A percentile compares a stretch with the other conserved stretches of the same genome.
Conservation (phyloP, 2,797 vertebrate species). For the Coendou prehensilis region DNA sequence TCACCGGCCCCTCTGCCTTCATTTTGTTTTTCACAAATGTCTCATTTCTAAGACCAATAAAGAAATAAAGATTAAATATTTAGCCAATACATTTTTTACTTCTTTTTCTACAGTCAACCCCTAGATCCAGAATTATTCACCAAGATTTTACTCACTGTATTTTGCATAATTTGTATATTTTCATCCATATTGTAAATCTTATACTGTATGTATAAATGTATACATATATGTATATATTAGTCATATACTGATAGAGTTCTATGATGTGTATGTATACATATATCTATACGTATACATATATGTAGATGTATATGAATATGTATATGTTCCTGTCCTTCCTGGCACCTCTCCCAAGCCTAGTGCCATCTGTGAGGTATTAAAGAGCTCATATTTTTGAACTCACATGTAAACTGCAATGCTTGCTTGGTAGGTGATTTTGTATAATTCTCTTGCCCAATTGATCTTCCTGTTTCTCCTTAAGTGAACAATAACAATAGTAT, state of each 20-base stretch:
- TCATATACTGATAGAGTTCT: not conserved
- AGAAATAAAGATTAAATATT: conserved; percentile 22
- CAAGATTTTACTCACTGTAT: not conserved
- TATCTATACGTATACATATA: not conserved
- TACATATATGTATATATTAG: not conserved
- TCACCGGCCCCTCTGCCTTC: not conserved
- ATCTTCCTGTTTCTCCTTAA: not conserved
- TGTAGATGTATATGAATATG: not conserved
- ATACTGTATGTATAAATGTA: not conserved
- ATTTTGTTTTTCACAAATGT: not conserved
- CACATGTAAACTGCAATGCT: not conserved
- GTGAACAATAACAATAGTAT: not conserved
- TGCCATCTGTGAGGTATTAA: not conserved
- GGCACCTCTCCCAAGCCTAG: not conserved
- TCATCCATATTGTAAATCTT: not conserved
- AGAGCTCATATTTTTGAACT: conserved; percentile 7
- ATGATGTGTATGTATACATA: not conserved
- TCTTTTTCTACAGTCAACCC: not conserved
- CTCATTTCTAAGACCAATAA: not conserved
- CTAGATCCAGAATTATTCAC: not conserved
- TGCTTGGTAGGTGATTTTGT: not conserved
- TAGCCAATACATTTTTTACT: not conserved
- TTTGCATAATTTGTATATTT: not conserved
- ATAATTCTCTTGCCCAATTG: not conserved
- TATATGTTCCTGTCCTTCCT: not conserved